Evolutionary conservation across 2,888 invertebrate genomes (phyloP).

Genomic region (Catocala fraxini): DNA sequence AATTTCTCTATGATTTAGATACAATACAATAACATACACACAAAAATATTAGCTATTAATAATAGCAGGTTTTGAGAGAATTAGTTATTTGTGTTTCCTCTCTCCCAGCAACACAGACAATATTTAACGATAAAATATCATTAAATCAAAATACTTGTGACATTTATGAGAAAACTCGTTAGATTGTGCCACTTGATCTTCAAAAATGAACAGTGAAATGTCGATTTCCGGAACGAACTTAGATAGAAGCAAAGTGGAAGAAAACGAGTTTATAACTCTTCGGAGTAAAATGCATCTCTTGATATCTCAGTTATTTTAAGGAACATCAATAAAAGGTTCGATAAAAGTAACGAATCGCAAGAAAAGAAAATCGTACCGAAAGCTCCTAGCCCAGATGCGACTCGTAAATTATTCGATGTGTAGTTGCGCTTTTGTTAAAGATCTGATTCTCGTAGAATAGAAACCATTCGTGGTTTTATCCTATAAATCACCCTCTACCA

Average conservation of each 20-base stretch:
- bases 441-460: constrained; percentile 12
- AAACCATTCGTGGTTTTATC: background rate
- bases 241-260: constrained; percentile 9
- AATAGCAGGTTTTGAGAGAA: no score
- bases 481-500: constrained; percentile 3
- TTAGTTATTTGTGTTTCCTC: no score
- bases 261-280: constrained; percentile 18
- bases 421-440: constrained; percentile 13
- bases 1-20: no score
- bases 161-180: background rate
- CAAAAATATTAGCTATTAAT: no score
- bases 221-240: constrained; percentile 9
- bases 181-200: constrained; percentile 7
- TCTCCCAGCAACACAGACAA: no score
- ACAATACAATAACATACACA: no score
- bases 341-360: constrained; percentile 20
- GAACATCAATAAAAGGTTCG: constrained; percentile 13
- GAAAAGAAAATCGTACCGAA: constrained; percentile 31
- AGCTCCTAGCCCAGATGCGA: constrained; percentile 23
- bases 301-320: constrained; percentile 21
- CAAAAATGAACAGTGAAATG: constrained; percentile 14
- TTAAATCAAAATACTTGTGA: no score
- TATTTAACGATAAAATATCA: no score
- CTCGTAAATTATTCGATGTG: constrained; percentile 32
- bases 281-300: constrained; percentile 15